These are phyloP conservation scores for Misgurnus mizolepis DNA, from an alignment of 2,113 vertebrate genomes.

Conservation along the genomic window DNA sequence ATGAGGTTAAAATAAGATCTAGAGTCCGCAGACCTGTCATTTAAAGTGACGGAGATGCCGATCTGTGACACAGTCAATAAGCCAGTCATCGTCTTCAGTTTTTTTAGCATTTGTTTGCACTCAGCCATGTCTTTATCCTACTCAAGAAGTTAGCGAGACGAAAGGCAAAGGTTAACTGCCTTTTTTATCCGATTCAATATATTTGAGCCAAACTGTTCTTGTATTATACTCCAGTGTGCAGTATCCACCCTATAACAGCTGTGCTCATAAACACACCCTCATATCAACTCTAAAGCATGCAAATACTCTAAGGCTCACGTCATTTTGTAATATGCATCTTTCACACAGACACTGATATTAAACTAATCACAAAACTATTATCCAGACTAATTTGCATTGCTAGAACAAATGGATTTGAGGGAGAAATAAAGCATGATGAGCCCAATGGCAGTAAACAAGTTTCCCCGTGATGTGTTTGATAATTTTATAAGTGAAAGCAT, in stretches of 20 bases:
- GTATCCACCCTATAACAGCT: slow-evolving; percentile 52
- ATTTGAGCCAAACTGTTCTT: slow-evolving; percentile 17
- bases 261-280: slow-evolving; percentile 38
- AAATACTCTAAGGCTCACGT: slow-evolving; percentile 5
- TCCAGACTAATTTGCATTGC: slow-evolving; percentile 13
- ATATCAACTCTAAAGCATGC: not conserved
- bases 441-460: not conserved
- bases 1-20: slow-evolving; percentile 17
- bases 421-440: slow-evolving; percentile 4
- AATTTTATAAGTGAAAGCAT: not conserved
- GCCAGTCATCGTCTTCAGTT: not conserved
- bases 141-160: not conserved
- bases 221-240: slow-evolving; percentile 39
- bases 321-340: not conserved
- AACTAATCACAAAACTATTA: not conserved
- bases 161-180: not conserved
- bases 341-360: not conserved
- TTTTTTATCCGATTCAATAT: not conserved
- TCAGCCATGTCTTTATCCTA: not conserved
- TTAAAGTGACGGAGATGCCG: not conserved
- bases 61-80: not conserved
- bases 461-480: not conserved
- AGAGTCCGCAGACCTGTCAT: not conserved
- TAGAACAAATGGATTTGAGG: not conserved
- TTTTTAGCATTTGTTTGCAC: not conserved